phyloP scores from a whole-genome alignment of 2,113 vertebrate species.

The Acanthisitta chloris region DNA sequence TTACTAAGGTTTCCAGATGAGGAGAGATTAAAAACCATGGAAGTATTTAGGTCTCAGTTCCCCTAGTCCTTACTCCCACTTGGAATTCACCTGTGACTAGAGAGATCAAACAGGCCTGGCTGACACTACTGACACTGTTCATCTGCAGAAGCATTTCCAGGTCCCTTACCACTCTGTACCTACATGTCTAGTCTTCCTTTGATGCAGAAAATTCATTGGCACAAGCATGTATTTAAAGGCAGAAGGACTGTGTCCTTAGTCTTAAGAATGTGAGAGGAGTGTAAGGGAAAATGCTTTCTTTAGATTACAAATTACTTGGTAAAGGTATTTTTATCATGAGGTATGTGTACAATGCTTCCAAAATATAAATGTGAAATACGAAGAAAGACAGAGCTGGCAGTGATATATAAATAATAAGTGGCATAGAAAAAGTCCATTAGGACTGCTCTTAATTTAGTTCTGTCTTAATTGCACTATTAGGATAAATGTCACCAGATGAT shows the following conservation, averaged over 20 bases:
- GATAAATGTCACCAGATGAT: slow-evolving; percentile 37
- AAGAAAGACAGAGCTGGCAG: not conserved
- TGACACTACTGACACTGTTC: not conserved
- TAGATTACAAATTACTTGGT: not conserved
- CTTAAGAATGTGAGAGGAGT: accelerated
- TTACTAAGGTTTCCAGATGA: not conserved
- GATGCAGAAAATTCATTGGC: not conserved
- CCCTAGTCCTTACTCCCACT: not conserved
- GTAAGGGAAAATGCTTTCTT: not conserved
- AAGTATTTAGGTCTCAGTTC: not conserved
- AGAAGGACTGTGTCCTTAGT: not conserved
- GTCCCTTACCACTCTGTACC: not conserved
- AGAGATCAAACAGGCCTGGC: not conserved
- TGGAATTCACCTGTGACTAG: not conserved
- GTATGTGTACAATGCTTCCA: not conserved
- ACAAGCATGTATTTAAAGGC: not conserved
- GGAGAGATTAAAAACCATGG: not conserved
- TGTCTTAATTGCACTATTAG: slow-evolving; percentile 42
- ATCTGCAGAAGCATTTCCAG: not conserved
- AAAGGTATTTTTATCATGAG: not conserved
- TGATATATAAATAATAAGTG: slow-evolving; percentile 12
- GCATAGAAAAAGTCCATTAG: slow-evolving; percentile 16
- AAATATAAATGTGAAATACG: slow-evolving; percentile 13
- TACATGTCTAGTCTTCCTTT: not conserved
- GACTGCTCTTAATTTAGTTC: slow-evolving; percentile 23